These are phyloP conservation scores for Seriola quinqueradiata DNA, from an alignment of 2,113 vertebrate genomes.

Conservation along the genomic window DNA sequence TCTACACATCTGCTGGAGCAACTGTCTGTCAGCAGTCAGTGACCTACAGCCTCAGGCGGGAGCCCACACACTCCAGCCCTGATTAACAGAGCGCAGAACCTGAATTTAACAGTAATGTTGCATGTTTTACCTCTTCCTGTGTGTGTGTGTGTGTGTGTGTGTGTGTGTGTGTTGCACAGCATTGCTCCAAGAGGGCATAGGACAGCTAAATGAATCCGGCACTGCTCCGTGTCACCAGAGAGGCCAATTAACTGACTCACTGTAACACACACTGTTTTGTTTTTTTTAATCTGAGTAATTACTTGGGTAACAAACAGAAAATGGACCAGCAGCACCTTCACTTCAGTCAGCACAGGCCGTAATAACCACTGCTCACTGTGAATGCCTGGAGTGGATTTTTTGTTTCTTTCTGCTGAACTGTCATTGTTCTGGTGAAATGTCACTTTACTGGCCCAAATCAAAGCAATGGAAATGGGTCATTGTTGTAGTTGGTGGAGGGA, in stretches of 20 bases:
- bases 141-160: not conserved
- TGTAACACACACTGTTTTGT: not conserved
- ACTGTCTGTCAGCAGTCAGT: conserved; percentile 45
- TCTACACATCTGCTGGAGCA: conserved; percentile 47
- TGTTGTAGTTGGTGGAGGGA: conserved; percentile 34
- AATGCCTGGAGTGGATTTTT: not conserved
- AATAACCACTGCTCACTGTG: not conserved
- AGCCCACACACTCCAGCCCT: conserved; percentile 4
- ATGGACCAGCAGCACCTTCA: not conserved
- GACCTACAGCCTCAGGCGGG: conserved; percentile 76
- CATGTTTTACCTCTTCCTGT: not conserved
- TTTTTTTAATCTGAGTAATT: not conserved
- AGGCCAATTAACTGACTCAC: conserved; percentile 1
- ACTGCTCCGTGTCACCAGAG: not conserved
- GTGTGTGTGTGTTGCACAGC: not conserved
- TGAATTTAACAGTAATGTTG: conserved; percentile 2
- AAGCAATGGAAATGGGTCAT: conserved; percentile 71
- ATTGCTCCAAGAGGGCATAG: conserved; percentile 33
- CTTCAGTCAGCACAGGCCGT: not conserved
- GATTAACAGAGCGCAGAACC: conserved; percentile 10
- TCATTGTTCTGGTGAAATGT: conserved; percentile 46
- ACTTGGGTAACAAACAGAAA: not conserved
- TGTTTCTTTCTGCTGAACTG: not conserved
- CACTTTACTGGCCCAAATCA: conserved; percentile 45
- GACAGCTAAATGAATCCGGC: conserved; percentile 25